Evolutionary conservation across 2,113 vertebrate species (phyloP), one percentile per base, ranked within the genome.

Genomic region (Pycnonotus jocosus): DNA sequence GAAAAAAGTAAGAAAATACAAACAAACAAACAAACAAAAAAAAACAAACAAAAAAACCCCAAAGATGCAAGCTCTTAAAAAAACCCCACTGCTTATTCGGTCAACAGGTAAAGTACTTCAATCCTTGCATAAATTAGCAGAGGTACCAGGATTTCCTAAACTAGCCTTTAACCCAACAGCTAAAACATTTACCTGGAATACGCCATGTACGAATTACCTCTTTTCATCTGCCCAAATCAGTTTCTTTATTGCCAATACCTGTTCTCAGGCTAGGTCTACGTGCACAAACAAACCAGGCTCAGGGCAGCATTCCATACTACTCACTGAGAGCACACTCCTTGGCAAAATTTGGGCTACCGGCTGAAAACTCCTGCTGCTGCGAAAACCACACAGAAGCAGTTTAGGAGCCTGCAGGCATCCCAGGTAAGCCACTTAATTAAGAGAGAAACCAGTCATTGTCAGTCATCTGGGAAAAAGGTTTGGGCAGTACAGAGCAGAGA

Each of bases 401-500:
- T 50, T 37, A 54, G 48, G 61, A 53, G 38, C 61, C 79, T 88
- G 61, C 10, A 71, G 61, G 47, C 73, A 90, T 14, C 35, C 12
- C n/a, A 62, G 38, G 45, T 17, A 48, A 81, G 24, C 38, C 56
- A 73, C 51, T 24, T 57, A 42, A 53, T 15, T 17, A 47, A 71
- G 25, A 4, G 0, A 81, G 54, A 17, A 93, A 69, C 24, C 54
- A 81, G 24, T 5, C 50, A 38, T 15, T 25, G 31, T 33, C 48
- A 68, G 30, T 24, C 64, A 45, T 30, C 23, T 2, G 1, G 54
- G 50, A 9, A 37, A 77, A 73, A 61, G 25, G 5, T 62, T 15
- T 70, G n/a, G 15, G 21, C 47, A 37, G 50, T 28, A 53, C 18
- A n/a, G 21, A 58, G 57, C 0, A 0, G 35, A 68, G 22, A 81